Base-by-base conservation (phyloP, 2,797 vertebrate genomes). In the Botia kubotai region DNA sequence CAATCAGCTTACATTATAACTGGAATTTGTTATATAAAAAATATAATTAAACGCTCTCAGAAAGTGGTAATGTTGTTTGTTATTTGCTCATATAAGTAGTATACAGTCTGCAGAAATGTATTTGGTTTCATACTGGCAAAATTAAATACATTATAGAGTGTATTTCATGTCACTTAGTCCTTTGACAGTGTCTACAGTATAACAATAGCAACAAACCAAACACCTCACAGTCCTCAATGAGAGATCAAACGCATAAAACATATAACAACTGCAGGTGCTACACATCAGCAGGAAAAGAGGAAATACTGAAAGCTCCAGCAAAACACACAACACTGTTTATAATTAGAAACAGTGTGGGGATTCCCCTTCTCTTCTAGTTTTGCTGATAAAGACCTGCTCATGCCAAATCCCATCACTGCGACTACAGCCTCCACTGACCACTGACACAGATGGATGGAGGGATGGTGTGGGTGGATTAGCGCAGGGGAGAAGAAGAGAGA, bases 391-490 rank as follows among this genome's bases (percentile, higher is more conserved):
- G 83, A 71, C 77, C 83, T 75, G 48, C 82, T 73, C 13, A 50
- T 65, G 82, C 79, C 80, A 84, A 73, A 74, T 48, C 57, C 55
- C 23, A 13, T 57, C 63, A 21, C 63, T 33, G 19, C 50, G 87
- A 91, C 86, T 79, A 36, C n/a, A 53, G 72, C 83, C 83, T 43
- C 46, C 62, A 29, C 48, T 68, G 70, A 33, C 82, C 36, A 84
- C 81, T 81, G 81, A 88, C 77, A 82, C 78, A 74, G 87, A 89
- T 81, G 80, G 85, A 88, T 80, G 57, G 85, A 90, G 67, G 83
- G 86, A 82, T 70, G 85, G 23, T 70, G 90, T 89, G 89, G 89
- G 89, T 72, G 90, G 90, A 86, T 82, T 83, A 86, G 60, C 73
- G 78, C 75, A 78, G 39, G 13, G 75, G 36, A 72, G 62, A 43